Evolutionary conservation across 2,113 vertebrate species (phyloP).

Genomic region (Phylloscopus whistleri): DNA sequence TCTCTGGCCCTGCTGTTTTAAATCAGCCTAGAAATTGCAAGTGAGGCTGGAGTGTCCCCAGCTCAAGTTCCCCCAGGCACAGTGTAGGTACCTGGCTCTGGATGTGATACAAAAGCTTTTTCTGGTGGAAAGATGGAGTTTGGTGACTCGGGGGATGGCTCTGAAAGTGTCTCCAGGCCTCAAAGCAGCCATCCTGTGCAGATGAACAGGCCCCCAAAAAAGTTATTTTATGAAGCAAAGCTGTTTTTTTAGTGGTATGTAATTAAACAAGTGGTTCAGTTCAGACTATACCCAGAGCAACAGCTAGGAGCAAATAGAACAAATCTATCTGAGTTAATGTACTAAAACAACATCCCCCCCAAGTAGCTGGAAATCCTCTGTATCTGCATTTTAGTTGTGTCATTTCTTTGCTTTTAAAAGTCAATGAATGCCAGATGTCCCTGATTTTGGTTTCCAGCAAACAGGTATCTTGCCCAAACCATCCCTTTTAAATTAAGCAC

Average conservation of each 20-base stretch:
- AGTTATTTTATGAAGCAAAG: background rate
- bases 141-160: background rate
- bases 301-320: background rate
- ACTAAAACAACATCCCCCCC: background rate
- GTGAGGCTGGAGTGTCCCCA: background rate
- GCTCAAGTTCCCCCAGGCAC: background rate
- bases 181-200: background rate
- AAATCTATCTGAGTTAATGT: conserved; percentile 11
- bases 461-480: conserved; percentile 46
- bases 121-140: background rate
- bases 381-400: conserved; percentile 42
- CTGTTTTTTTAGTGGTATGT: background rate
- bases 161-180: background rate
- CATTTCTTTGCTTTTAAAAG: conserved; percentile 44
- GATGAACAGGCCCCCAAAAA: background rate
- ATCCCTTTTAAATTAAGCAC: conserved; percentile 13
- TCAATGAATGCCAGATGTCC: conserved; percentile 54
- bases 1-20: background rate
- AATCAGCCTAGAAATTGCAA: background rate
- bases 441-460: background rate
- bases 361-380: conserved; percentile 34
- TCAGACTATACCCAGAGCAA: background rate
- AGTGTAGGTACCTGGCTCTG: background rate
- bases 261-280: background rate
- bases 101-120: background rate